A percentile compares a stretch with the other conserved stretches of the same genome.
These are phyloP conservation scores for Drosophila nigritarsus DNA, from an alignment of 2,888 invertebrate genomes.

Conservation along the genomic window DNA sequence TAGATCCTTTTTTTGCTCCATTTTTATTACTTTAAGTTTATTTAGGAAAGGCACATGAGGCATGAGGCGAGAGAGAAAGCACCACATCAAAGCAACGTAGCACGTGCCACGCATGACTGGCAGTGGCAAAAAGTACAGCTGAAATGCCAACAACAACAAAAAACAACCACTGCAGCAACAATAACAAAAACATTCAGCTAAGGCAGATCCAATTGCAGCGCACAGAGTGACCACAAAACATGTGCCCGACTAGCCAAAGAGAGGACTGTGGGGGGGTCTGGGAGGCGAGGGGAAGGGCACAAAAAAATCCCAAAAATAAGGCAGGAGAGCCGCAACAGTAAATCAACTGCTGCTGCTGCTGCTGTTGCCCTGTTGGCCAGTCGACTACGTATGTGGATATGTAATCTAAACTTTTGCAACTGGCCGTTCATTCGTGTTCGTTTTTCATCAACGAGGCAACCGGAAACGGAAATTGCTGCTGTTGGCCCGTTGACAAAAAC, in stretches of 20 bases:
- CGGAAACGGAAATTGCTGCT: conserved; percentile 80
- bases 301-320: conserved; percentile 24
- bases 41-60: conserved; percentile 57
- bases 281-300: background rate
- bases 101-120: conserved; percentile 77
- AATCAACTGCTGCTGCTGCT: conserved; percentile 65
- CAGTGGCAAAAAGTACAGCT: conserved; percentile 70
- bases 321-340: conserved; percentile 45
- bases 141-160: conserved; percentile 32
- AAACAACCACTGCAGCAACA: conserved; percentile 34
- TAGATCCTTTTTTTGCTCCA: conserved; percentile 42
- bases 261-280: background rate
- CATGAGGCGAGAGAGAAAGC: conserved; percentile 30
- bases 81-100: conserved; percentile 74
- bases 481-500: conserved; percentile 78
- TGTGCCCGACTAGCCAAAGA: conserved; percentile 57
- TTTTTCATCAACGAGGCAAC: conserved; percentile 61
- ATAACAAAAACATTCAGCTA: conserved; percentile 21
- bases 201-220: conserved; percentile 68
- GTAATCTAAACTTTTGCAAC: conserved; percentile 76
- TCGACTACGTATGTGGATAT: conserved; percentile 72
- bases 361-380: conserved; percentile 44
- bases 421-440: conserved; percentile 51
- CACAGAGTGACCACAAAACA: conserved; percentile 76
- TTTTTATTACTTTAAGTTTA: conserved; percentile 78